Evolutionary conservation across 1,140 invertebrate genomes (phyloP), one percentile per base, ranked within the genome.

Genomic region (Aricia agestis): DNA sequence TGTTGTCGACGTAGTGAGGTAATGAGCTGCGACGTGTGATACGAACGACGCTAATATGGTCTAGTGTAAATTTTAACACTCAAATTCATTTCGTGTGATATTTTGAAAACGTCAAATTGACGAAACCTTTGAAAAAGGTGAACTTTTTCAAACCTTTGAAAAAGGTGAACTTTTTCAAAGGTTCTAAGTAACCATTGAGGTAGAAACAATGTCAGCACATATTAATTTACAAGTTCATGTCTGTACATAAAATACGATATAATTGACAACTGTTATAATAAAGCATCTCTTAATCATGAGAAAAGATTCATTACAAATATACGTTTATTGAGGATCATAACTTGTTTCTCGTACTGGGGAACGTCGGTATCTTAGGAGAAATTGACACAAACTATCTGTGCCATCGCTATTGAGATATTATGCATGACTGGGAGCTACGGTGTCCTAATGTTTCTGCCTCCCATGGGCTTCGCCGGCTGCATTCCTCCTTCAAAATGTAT

Each of bases 11-110:
- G 70, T 66, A 63, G 59, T 66, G 76, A 66, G 72, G 75, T 74
- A 79, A 75, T 75, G 71, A 75, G 74, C 67, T 77, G 74, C 71
- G 73, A 76, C 74, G 42, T 73, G 61, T 73, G 68, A 63, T 63
- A 63, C 59, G 59, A 63, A 17, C 18, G n/a, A 63, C 59, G 59
- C 19, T 63, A 63, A 63, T 63, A 63, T 13, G 18, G 10, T 63
- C 59, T 63, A 63, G 68, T 67, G 66, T 72, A 52, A 41, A 67
- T 70, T 70, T 73, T 76, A 73, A 73, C 74, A 73, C 72, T 69
- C 69, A 63, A 25, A 19, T 63, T 19, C n/a, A 31, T 59, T 32
- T 61, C 66, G 57, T 67, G 45, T 61, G 31, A 59, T 45, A 67
- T 67, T 67, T 63, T 63, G 19, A 31, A 63, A 65, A 15, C 17